Evolutionary conservation across 2,113 vertebrate species (phyloP).

Genomic region (Marmota monax): DNA sequence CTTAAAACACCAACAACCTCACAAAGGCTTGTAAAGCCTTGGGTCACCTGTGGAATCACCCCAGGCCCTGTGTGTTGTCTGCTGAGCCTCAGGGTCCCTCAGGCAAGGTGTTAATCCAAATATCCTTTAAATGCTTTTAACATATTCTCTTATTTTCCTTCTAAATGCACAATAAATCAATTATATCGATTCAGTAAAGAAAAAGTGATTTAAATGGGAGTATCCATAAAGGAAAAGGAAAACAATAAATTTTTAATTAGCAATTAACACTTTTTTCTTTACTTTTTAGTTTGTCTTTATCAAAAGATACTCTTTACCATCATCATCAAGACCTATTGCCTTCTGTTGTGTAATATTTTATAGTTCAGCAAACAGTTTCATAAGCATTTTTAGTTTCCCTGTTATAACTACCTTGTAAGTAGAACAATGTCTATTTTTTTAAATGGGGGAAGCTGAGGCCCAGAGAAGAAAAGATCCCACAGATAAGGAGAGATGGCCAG

Average conservation of each 20-base stretch:
- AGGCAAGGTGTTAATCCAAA: background rate
- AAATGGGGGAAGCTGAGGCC: background rate
- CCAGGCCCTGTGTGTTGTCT: background rate
- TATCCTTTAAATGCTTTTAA: background rate
- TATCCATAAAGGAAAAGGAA: background rate
- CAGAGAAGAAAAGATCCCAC: background rate
- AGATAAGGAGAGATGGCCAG: background rate
- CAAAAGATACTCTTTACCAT: slow-evolving; percentile 6
- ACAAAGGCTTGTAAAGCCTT: background rate
- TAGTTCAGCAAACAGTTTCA: slow-evolving; percentile 1
- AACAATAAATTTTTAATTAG: background rate
- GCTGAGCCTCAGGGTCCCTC: background rate
- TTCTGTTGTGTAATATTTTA: background rate
- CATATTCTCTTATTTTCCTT: background rate
- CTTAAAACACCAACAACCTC: background rate
- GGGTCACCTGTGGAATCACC: background rate
- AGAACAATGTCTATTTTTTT: background rate
- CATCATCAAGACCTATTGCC: background rate
- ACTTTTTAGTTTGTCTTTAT: background rate
- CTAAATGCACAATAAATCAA: background rate
- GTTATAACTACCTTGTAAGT: background rate
- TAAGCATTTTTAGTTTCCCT: background rate
- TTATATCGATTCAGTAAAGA: background rate
- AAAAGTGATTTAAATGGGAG: background rate
- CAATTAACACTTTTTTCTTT: background rate